Percentiles rank a stretch among this genome's conserved stretches.
Conservation (phyloP, 2,888 invertebrate genomes). For the Zhuqinia jingwanae region DNA sequence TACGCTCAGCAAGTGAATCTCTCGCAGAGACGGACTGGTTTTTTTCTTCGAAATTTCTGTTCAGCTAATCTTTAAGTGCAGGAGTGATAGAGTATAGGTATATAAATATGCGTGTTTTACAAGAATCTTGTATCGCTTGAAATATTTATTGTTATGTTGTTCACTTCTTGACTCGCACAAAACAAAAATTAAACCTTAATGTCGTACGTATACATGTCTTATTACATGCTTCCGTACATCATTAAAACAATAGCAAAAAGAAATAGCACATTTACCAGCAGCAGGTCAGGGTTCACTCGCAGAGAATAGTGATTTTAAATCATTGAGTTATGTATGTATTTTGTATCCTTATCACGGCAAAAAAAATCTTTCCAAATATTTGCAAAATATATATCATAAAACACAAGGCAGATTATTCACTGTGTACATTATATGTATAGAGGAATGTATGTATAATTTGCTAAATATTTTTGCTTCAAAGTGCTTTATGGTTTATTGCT, state of each 20-base stretch:
- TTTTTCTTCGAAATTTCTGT: constrained; percentile 26
- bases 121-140: constrained; percentile 19
- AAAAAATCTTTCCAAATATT: constrained; percentile 35
- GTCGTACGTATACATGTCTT: constrained; percentile 17
- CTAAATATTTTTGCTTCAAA: not conserved
- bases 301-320: constrained; percentile 5
- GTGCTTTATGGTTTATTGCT: constrained; percentile 2
- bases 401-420: not conserved
- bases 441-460: too few relatives aligned
- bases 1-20: constrained; percentile 20
- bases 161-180: not conserved
- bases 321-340: not conserved
- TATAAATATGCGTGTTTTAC: constrained; percentile 19
- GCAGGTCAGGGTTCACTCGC: constrained; percentile 47
- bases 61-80: constrained; percentile 3
- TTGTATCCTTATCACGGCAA: not conserved
- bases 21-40: constrained; percentile 43
- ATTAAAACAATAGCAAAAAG: constrained; percentile 37
- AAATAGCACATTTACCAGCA: constrained; percentile 14
- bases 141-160: constrained; percentile 14
- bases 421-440: not conserved
- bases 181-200: not conserved
- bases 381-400: constrained; percentile 3
- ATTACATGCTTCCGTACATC: constrained; percentile 1
- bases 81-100: too few relatives aligned